Conservation (phyloP, 2,888 invertebrate species). For the Dugesia japonica region DNA sequence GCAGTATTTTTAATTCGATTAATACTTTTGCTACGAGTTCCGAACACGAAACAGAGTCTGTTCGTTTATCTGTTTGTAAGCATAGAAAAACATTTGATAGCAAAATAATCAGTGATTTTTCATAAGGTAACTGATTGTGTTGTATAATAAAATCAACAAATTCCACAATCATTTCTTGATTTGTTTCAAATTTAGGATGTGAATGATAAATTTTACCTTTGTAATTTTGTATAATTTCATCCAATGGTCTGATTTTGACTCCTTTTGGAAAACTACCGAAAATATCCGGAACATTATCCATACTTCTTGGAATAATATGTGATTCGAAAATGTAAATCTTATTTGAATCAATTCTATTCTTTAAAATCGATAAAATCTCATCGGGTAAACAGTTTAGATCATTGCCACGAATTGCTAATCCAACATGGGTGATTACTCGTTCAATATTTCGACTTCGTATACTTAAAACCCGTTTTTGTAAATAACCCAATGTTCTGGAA, state of each 20-base stretch:
- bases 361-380: background rate
- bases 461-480: background rate
- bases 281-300: background rate
- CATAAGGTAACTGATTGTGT: background rate
- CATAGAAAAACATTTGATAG: background rate
- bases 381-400: background rate
- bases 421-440: background rate
- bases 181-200: background rate
- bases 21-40: background rate
- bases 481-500: background rate
- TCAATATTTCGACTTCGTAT: background rate
- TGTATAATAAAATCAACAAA: background rate
- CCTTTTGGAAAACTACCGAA: background rate
- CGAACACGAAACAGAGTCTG: background rate
- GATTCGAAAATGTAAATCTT: conserved; percentile 8
- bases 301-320: background rate
- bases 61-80: background rate
- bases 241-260: background rate
- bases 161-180: background rate
- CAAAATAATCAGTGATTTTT: background rate
- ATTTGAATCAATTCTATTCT: background rate
- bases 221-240: background rate
- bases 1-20: background rate
- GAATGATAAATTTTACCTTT: background rate
- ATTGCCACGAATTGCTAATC: background rate